Base-by-base conservation (phyloP, 37 sponge, comb jelly and placozoan genomes). In the Agelas oroides region DNA sequence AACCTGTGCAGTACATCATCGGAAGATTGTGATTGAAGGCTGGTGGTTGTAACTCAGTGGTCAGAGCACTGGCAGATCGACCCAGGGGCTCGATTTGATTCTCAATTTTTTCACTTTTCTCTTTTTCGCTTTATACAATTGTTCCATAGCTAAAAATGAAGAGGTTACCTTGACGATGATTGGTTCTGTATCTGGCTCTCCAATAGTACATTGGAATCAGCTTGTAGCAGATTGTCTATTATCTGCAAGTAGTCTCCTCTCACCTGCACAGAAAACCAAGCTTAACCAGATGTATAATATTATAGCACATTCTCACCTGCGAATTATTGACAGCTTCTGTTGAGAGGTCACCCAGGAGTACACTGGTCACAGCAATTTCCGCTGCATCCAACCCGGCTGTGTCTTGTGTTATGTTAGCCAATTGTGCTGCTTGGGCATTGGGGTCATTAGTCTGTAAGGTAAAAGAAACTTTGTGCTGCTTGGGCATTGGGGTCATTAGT, bases 141-240 rank as follows among this genome's bases (percentile, higher is more conserved):
- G 46, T 8, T 46, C 46, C 3, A 46, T 12, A 12, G 46, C 46
- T 46, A 3, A 46, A 46, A 61, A 13, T 5, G 3, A 14, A 61
- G 63, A 2, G 14, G 33, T 30, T 34, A 67, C 68, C 68, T 67
- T 32, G 68, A 12, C 5, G 62, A 61, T 14, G 62, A 61, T 23
- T 61, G n/a, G 11, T 25, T 3, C 5, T 61, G n/a, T 61, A 5
- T 11, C 27, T 61, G 62, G 27, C 62, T 61, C 62, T 61, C 25
- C 27, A 61, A 14, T 27, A 61, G 5, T 14, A 25, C 5, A 23
- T 61, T 13, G 34, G 33, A 14, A 28, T 67, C 68, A 33, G 68
- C 68, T 34, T 28, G 68, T 34, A 67, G 27, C 68, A 67, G 68
- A 8, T 67, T 67, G 33, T 67, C 68, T 13, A 67, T 67, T 31